These are phyloP conservation scores for Nothura maculosa DNA, from an alignment of 2,797 vertebrate genomes.

Conservation along the genomic window DNA sequence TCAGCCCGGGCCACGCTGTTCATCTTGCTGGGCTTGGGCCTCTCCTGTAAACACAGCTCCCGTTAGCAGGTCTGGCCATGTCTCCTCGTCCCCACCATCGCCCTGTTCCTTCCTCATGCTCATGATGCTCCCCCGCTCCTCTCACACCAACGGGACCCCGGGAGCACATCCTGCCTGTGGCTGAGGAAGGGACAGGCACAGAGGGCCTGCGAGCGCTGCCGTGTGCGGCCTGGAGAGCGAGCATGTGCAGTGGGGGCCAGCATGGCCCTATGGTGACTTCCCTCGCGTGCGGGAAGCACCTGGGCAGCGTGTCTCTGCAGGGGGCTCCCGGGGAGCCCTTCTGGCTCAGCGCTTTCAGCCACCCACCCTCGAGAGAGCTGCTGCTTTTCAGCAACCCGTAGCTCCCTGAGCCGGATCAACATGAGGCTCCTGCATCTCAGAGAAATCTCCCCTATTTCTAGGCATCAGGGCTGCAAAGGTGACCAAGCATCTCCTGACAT, in stretches of 20 bases:
- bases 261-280: too few species aligned
- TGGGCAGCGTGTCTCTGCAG: neutral
- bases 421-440: neutral
- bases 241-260: neutral
- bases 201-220: too few species aligned
- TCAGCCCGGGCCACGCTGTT: conserved; percentile 7
- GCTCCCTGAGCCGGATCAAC: neutral
- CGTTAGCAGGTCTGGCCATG: too few species aligned
- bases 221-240: neutral
- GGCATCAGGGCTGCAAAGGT: rapidly evolving
- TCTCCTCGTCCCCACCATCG: neutral
- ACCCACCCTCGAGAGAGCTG: neutral
- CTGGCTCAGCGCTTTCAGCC: neutral
- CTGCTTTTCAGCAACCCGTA: neutral
- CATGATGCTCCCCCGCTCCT: too few species aligned
- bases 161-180: too few species aligned
- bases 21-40: neutral
- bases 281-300: neutral
- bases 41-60: conserved; percentile 32
- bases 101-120: neutral
- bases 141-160: too few species aligned
- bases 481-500: neutral
- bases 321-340: neutral
- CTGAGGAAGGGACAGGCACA: too few species aligned
- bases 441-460: neutral